phyloP scores from a whole-genome alignment of 2,888 invertebrate species.

The Encarsia formosa region DNA sequence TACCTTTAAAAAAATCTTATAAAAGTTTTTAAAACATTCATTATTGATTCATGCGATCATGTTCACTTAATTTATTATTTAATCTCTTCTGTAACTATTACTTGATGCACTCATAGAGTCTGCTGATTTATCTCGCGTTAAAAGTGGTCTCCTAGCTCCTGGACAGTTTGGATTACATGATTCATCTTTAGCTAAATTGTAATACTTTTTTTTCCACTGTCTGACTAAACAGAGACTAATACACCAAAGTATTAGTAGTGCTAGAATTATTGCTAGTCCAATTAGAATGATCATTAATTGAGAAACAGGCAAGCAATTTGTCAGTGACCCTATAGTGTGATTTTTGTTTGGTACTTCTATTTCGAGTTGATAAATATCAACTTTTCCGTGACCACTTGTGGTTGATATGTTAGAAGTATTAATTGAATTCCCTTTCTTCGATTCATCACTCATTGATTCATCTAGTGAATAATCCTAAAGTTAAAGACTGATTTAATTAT shows the following conservation, averaged over 20 bases:
- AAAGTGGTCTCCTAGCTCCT: constrained; percentile 21
- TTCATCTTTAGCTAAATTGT: constrained; percentile 17
- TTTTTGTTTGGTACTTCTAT: constrained; percentile 7
- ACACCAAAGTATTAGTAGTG: constrained; percentile 20
- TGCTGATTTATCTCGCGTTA: constrained; percentile 14
- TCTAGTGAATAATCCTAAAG: too few species aligned
- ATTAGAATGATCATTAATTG: constrained; percentile 11
- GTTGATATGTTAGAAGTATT: neutral
- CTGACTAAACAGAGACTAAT: constrained; percentile 14
- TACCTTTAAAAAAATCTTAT: neutral
- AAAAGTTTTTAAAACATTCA: neutral
- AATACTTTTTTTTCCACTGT: constrained; percentile 25
- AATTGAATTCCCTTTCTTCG: constrained; percentile 2
- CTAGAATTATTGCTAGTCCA: constrained; percentile 1
- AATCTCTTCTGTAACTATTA: constrained; percentile 13
- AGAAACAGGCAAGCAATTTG: neutral
- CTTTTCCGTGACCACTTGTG: too few species aligned
- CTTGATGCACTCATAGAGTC: constrained; percentile 19
- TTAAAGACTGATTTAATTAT: neutral
- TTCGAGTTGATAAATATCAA: constrained; percentile 12
- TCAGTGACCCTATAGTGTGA: neutral
- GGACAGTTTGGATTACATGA: constrained; percentile 9
- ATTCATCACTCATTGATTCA: neutral
- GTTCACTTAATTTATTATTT: too few species aligned
- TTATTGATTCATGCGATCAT: neutral